These are phyloP conservation scores for Epizoanthus illoricatus DNA, from an alignment of 92 coral and sea anemone genomes.

Conservation along the genomic window DNA sequence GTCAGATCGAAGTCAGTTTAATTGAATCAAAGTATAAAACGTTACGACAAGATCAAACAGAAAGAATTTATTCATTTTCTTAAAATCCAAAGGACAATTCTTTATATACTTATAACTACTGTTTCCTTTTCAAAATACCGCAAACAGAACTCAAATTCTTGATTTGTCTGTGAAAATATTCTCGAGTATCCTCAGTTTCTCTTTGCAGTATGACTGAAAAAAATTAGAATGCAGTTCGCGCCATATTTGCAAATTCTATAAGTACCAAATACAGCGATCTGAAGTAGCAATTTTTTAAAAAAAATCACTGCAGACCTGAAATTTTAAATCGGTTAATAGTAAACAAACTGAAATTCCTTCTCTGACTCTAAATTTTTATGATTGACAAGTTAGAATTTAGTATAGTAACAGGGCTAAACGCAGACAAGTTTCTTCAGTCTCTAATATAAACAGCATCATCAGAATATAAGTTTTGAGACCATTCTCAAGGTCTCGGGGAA, in stretches of 20 bases:
- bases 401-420: too few relatives aligned
- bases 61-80: not conserved
- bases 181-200: not conserved
- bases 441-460: too few relatives aligned
- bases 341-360: too few relatives aligned
- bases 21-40: not conserved
- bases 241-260: slow-evolving; percentile 1
- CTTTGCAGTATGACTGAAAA: not conserved
- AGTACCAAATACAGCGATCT: not conserved
- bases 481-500: too few relatives aligned
- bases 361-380: too few relatives aligned
- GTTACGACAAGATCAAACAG: not conserved
- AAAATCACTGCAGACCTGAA: not conserved
- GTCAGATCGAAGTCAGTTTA: slow-evolving; percentile 16
- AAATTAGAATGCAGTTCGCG: slow-evolving; percentile 5
- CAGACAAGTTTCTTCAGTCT: too few relatives aligned
- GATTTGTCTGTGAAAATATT: slow-evolving; percentile 2
- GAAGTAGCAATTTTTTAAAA: not conserved
- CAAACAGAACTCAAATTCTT: not conserved
- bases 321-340: too few relatives aligned
- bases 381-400: too few relatives aligned
- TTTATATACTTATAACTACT: not conserved
- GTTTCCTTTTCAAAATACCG: not conserved
- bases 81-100: not conserved
- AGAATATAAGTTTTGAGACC: too few relatives aligned